These are phyloP conservation scores for Cairina moschata DNA, from an alignment of 2,113 vertebrate genomes.

Conservation along the genomic window DNA sequence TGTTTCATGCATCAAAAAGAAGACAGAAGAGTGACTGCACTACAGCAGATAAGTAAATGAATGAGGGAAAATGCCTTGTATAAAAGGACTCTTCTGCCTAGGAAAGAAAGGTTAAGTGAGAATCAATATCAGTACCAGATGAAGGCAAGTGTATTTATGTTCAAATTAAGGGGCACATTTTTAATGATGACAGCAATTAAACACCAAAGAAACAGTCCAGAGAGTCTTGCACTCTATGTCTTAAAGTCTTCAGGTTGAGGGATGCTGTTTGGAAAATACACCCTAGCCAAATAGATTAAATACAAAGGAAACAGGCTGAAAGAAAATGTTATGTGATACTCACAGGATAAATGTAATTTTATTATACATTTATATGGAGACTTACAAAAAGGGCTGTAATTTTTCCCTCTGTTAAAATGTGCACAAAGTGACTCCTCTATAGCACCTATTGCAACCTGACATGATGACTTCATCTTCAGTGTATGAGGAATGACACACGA, in stretches of 20 bases:
- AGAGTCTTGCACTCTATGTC: background rate
- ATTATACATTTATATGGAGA: background rate
- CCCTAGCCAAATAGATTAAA: background rate
- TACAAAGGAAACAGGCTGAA: background rate
- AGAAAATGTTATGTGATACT: background rate
- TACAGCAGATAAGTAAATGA: background rate
- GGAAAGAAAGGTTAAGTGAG: background rate
- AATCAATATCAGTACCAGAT: background rate
- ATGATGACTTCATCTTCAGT: background rate
- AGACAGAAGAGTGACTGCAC: background rate
- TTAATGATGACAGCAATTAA: background rate
- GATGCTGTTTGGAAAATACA: background rate
- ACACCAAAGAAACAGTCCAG: background rate
- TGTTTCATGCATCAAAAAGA: background rate
- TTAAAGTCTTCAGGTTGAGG: background rate
- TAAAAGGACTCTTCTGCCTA: background rate
- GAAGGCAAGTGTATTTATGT: background rate
- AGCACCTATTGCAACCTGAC: background rate
- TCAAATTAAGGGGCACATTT: background rate
- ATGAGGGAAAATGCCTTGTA: background rate
- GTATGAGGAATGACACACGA: background rate
- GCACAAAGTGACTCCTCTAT: background rate
- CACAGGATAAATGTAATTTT: background rate
- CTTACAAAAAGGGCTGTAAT: background rate
- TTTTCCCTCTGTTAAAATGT: background rate